A percentile compares a stretch with the other conserved stretches of the same genome.
These are phyloP conservation scores for Myotis findleyi DNA, from an alignment of 2,797 vertebrate species.

Conservation along the genomic window DNA sequence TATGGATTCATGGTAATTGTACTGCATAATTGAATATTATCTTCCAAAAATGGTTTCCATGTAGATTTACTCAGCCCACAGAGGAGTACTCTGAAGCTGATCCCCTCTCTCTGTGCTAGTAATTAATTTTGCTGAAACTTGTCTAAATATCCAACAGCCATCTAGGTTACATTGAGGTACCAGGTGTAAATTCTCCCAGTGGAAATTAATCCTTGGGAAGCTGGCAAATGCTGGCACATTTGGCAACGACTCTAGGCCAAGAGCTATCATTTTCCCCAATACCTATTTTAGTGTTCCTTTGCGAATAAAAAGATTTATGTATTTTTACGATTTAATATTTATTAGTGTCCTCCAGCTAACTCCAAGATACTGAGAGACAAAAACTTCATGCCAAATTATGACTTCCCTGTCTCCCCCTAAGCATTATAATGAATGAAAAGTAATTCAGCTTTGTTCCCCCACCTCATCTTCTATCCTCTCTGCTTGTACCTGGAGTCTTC, in stretches of 20 bases:
- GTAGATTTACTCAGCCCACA: not conserved
- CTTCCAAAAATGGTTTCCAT: conserved; percentile 56
- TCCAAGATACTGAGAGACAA: conserved; percentile 4
- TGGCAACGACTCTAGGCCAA: not conserved
- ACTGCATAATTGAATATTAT: conserved; percentile 62
- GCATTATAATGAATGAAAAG: conserved; percentile 29
- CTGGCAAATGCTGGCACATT: not conserved
- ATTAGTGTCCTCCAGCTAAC: not conserved
- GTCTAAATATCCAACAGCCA: conserved; percentile 56
- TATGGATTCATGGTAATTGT: conserved; percentile 56
- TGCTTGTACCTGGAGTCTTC: not conserved
- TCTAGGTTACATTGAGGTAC: conserved; percentile 59
- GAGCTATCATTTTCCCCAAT: not conserved
- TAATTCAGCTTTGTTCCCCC: not conserved
- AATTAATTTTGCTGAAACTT: conserved; percentile 64
- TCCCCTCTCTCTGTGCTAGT: conserved; percentile 34
- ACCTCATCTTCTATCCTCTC: not conserved
- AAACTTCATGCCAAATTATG: not conserved
- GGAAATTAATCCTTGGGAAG: conserved; percentile 55
- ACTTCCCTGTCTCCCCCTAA: not conserved
- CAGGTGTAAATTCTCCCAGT: conserved; percentile 50
- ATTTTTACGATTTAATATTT: conserved; percentile 66
- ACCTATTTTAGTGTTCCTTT: conserved; percentile 36
- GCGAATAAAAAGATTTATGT: conserved; percentile 44
- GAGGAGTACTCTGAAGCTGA: conserved; percentile 32